A percentile compares a stretch with the other conserved stretches of the same genome.
These are phyloP conservation scores for Gallinago paraguaiae DNA, from an alignment of 2,113 vertebrate species.

Conservation along the genomic window DNA sequence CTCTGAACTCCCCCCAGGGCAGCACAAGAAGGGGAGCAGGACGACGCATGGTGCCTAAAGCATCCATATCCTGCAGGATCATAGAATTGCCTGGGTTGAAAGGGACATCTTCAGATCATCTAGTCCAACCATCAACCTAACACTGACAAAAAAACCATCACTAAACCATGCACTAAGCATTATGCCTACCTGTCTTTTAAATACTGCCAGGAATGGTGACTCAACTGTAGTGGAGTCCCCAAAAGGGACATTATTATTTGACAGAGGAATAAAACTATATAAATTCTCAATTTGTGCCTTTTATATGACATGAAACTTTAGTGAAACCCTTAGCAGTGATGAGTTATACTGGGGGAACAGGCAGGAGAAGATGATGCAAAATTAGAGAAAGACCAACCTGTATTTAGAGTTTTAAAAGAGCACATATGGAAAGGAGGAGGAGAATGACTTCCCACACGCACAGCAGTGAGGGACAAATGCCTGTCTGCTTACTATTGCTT, in stretches of 20 bases:
- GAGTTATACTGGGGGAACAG: background rate
- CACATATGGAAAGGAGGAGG: background rate
- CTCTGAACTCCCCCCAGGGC: background rate
- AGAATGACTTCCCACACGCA: background rate
- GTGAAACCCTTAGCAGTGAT: background rate
- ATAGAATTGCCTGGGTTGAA: too few relatives aligned
- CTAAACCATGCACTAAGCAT: too few relatives aligned
- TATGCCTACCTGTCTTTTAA: too few relatives aligned
- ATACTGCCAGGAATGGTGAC: too few relatives aligned
- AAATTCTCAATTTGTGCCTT: background rate
- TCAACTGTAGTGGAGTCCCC: too few relatives aligned
- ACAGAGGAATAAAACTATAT: background rate
- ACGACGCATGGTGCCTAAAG: background rate
- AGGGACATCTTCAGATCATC: too few relatives aligned
- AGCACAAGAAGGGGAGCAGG: rapidly evolving
- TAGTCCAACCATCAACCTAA: too few relatives aligned
- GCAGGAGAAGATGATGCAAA: background rate
- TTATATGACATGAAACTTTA: background rate
- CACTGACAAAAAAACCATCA: too few relatives aligned
- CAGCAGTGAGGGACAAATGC: background rate
- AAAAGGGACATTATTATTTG: background rate
- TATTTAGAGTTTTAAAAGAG: background rate
- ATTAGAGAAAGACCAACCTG: background rate
- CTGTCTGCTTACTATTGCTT: background rate
- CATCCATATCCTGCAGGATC: background rate